A percentile compares a stretch with the other conserved stretches of the same genome.
Conservation (phyloP, 2,113 vertebrate species). For the Bostrychus sinensis region DNA sequence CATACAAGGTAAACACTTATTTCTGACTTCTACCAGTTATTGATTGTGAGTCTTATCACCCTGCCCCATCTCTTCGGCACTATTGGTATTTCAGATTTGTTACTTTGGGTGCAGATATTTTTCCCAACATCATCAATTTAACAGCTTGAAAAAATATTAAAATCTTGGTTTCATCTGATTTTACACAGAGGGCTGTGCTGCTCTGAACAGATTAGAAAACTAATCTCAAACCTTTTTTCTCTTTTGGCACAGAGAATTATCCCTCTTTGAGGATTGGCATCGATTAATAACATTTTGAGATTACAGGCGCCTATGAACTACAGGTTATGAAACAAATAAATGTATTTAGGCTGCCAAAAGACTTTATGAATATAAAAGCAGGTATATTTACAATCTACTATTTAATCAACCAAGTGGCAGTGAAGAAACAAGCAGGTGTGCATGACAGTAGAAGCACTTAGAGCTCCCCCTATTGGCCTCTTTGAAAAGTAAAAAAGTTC, state of each 20-base stretch:
- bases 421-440: conserved; percentile 10
- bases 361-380: conserved; percentile 39
- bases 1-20: too few species aligned
- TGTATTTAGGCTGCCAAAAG: conserved; percentile 13
- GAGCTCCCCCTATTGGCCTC: conserved; percentile 72
- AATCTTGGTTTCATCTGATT: conserved; percentile 50
- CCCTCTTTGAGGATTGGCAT: conserved; percentile 52
- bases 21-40: too few species aligned
- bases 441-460: conserved; percentile 40
- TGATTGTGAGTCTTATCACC: too few species aligned
- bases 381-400: conserved; percentile 24
- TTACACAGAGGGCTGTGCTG: conserved; percentile 26
- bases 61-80: too few species aligned
- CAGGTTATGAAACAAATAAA: conserved; percentile 54
- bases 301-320: conserved; percentile 51
- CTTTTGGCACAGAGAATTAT: conserved; percentile 58
- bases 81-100: conserved; percentile 39
- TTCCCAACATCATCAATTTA: conserved; percentile 47
- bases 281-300: conserved; percentile 63
- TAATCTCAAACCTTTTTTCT: conserved; percentile 61
- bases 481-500: conserved; percentile 6
- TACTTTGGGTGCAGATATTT: conserved; percentile 31
- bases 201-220: conserved; percentile 63
- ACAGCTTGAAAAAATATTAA: conserved; percentile 24
- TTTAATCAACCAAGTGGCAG: conserved; percentile 31